Conservation (phyloP, 1,140 invertebrate genomes). For the Medauroidea extradentata region DNA sequence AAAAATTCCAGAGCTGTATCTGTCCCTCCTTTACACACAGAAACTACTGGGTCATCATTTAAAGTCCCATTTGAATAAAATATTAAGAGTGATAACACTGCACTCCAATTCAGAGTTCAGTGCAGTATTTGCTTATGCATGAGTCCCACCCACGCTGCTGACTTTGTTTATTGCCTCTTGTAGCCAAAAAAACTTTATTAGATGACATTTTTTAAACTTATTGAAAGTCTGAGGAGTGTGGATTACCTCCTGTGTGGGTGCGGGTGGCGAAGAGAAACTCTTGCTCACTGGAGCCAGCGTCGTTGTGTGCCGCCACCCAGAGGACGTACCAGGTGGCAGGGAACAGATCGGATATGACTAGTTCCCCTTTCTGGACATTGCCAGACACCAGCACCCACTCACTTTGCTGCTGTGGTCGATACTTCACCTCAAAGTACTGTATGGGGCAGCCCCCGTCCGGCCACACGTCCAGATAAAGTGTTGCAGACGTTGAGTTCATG, state of each 20-base stretch:
- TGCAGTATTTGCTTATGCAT: too few species aligned
- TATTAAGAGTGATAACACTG: too few species aligned
- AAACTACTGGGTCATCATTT: too few species aligned
- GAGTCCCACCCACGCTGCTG: too few species aligned
- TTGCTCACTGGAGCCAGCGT: constrained; percentile 67
- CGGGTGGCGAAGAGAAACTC: constrained; percentile 78
- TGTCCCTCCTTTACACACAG: too few species aligned
- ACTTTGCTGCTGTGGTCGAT: constrained; percentile 33
- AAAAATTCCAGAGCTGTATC: too few species aligned
- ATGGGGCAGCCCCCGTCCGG: constrained; percentile 48
- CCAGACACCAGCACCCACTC: constrained; percentile 28
- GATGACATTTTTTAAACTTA: too few species aligned
- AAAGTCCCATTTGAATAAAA: too few species aligned
- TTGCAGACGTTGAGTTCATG: constrained; percentile 47
- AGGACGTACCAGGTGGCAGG: constrained; percentile 75
- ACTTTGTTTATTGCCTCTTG: too few species aligned
- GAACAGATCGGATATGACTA: constrained; percentile 64
- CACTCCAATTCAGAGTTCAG: too few species aligned
- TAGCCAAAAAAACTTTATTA: too few species aligned
- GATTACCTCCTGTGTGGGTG: constrained; percentile 65
- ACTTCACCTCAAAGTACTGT: constrained; percentile 46
- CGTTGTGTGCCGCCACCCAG: constrained; percentile 70
- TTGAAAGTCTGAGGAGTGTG: too few species aligned
- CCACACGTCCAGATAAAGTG: constrained; percentile 48
- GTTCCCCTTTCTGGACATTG: constrained; percentile 45